Evolutionary conservation across 2,888 invertebrate genomes (phyloP).

Genomic region (Oegoconia quadripuncta): DNA sequence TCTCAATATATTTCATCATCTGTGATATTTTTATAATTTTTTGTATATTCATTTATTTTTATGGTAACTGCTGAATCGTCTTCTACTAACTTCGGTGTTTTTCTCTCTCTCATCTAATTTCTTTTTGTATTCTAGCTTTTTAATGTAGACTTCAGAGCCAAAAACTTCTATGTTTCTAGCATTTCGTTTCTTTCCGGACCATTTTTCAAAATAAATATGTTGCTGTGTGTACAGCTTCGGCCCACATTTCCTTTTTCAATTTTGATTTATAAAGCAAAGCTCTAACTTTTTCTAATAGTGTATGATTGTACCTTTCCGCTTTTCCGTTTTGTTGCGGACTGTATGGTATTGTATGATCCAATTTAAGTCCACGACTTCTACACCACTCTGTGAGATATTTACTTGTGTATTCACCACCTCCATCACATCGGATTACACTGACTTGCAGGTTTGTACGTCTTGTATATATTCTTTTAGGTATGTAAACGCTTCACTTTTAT

Average conservation of each 20-base stretch:
- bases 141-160: not conserved
- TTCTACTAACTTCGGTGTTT: slow-evolving; percentile 6
- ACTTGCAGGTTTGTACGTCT: no score
- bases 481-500: no score
- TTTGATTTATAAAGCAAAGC: slow-evolving; percentile 14
- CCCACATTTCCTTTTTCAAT: slow-evolving; percentile 15
- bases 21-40: not conserved
- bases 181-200: slow-evolving; percentile 2
- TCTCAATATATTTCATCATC: not conserved
- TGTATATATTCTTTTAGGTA: no score
- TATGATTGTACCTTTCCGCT: slow-evolving; percentile 13
- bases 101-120: slow-evolving; percentile 6
- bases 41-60: slow-evolving; percentile 1
- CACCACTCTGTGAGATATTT: no score
- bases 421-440: no score
- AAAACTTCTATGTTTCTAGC: slow-evolving; percentile 2
- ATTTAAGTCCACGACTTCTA: no score
- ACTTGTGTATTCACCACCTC: no score
- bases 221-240: slow-evolving; percentile 17
- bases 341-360: slow-evolving; percentile 3
- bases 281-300: slow-evolving; percentile 15
- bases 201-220: slow-evolving; percentile 11
- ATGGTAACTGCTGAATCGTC: slow-evolving; percentile 3
- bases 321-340: slow-evolving; percentile 12
- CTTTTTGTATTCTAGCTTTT: not conserved